phyloP scores from a whole-genome alignment of 1,140 invertebrate species.

The Gerris buenoi region DNA sequence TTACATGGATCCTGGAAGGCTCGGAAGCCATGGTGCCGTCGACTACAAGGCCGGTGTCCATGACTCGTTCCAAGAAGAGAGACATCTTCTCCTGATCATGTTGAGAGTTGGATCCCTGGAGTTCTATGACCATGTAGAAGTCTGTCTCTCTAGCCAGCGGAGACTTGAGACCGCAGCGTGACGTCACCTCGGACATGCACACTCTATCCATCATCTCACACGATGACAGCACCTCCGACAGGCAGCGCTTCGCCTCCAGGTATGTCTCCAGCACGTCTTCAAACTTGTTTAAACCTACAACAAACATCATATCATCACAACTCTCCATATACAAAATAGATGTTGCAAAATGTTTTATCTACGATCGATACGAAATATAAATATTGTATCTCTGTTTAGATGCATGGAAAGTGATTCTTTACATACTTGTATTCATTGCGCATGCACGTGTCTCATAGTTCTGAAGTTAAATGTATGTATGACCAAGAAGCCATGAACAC shows the following conservation, averaged over 20 bases:
- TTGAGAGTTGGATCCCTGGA: constrained; percentile 59
- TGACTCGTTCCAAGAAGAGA: constrained; percentile 54
- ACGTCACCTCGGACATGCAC: constrained; percentile 43
- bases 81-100: constrained; percentile 82
- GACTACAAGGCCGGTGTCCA: constrained; percentile 49
- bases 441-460: too few species aligned
- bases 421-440: too few species aligned
- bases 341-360: too few species aligned
- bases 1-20: constrained; percentile 55
- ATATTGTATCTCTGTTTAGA: too few species aligned
- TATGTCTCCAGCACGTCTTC: constrained; percentile 60
- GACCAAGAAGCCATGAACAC: too few species aligned
- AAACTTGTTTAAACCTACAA: constrained; percentile 56
- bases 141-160: constrained; percentile 37
- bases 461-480: too few species aligned
- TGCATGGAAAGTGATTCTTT: too few species aligned
- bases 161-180: constrained; percentile 19
- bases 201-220: constrained; percentile 78
- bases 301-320: too few species aligned
- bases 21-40: constrained; percentile 77
- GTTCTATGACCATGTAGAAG: constrained; percentile 86
- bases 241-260: constrained; percentile 47
- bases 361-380: too few species aligned
- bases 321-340: too few species aligned
- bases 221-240: constrained; percentile 82